Conservation (phyloP, 2,113 vertebrate species). For the Triplophysa rosa region DNA sequence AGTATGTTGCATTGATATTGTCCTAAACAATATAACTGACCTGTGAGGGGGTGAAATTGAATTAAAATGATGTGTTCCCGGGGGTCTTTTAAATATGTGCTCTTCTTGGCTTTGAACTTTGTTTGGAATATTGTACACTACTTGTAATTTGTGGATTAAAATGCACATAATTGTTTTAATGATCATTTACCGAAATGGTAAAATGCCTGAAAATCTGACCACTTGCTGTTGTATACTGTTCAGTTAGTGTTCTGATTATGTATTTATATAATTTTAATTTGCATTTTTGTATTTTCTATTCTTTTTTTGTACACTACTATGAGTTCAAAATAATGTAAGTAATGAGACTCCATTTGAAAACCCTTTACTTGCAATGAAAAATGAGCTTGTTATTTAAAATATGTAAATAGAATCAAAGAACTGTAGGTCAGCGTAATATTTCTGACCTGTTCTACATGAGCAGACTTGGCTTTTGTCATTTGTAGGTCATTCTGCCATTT, state of each 20-base stretch:
- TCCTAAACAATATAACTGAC: background rate
- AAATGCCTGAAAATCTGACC: background rate
- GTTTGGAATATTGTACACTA: background rate
- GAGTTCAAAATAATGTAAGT: background rate
- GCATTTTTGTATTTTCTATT: conserved; percentile 28
- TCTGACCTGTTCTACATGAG: background rate
- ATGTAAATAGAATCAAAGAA: conserved; percentile 4
- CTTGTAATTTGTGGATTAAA: conserved; percentile 3
- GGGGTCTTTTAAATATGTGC: background rate
- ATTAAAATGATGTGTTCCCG: background rate
- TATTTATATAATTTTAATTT: conserved; percentile 6
- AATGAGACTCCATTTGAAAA: background rate
- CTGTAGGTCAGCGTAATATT: conserved; percentile 8
- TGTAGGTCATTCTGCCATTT: background rate
- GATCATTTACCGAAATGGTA: conserved; percentile 7
- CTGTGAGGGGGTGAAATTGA: background rate
- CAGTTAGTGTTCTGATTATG: background rate
- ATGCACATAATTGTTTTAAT: background rate
- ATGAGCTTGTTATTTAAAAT: background rate
- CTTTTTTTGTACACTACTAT: background rate
- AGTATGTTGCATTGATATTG: background rate
- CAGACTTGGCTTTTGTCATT: background rate
- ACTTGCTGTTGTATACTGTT: conserved; percentile 1
- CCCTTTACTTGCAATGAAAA: background rate
- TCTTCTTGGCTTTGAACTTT: background rate